Evolutionary conservation across 2,113 vertebrate genomes (phyloP), one percentile per base, ranked within the genome.

Genomic region (Lamprotornis superbus): DNA sequence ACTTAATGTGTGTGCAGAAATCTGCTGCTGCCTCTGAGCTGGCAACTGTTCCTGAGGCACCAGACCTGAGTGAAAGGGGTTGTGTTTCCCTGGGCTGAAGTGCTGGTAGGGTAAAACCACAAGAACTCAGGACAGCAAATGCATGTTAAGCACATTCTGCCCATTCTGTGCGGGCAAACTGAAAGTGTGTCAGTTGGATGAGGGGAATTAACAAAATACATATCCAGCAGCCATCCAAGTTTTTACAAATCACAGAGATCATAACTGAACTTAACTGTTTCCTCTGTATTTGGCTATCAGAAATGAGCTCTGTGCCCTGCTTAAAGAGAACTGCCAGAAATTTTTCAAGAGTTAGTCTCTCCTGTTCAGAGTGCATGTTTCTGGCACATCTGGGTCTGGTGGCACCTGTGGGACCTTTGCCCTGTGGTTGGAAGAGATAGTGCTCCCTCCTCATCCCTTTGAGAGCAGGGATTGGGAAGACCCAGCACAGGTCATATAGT

Each of bases 1-100:
- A 12, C 49, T 52, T 46, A 0, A 2, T 23, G 50, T 0, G 0
- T 10, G 13, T 39, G 30, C 60, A 11, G 0, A 4, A 25, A 50
- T 35, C 21, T 1, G 4, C 55, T 37, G 47, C 46, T 31, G 75
- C 69, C 65, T 46, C 44, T 23, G 73, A 49, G 55, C 47, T 55
- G 61, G 3, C 23, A 9, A 1, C 35, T 17, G 50, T 19, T 55
- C 30, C 60, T 6, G 31, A 49, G 42, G 44, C n/a, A 8, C 30
- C 23, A 27, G 33, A 4, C 9, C 49, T 0, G 0, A 7, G 31
- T 76, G 49, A 82, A 91, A 59, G 67, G 53, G 59, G 44, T 31
- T 79, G 68, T 87, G 88, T 91, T 88, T 89, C 56, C 56, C 30
- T 52, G 23, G 30, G 35, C 24, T 69, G 40, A 73, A 63, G 63